Conservation (phyloP, 2,888 invertebrate genomes). For the Tachystola acroxantha region DNA sequence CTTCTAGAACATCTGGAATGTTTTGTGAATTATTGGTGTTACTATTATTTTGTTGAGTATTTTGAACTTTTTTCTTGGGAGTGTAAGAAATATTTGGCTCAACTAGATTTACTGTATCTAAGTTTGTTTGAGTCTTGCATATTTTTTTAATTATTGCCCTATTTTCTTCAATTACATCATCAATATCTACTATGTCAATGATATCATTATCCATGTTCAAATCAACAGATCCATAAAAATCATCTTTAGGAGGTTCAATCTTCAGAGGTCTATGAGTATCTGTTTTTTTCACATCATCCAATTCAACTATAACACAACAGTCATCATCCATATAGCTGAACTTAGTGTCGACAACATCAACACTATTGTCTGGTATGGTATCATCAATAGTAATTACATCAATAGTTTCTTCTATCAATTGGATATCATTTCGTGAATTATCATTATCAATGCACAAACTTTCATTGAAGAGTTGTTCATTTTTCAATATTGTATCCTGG, state of each 20-base stretch:
- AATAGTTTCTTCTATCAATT: slow-evolving; percentile 23
- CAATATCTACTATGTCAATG: slow-evolving; percentile 33
- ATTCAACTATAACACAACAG: slow-evolving; percentile 7
- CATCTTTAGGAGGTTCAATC: slow-evolving; percentile 13
- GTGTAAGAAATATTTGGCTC: slow-evolving; percentile 5
- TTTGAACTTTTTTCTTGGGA: not conserved
- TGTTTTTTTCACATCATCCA: slow-evolving; percentile 16
- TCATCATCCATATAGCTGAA: slow-evolving; percentile 6
- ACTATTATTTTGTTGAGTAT: not conserved
- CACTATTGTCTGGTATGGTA: not conserved
- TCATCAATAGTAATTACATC: slow-evolving; percentile 27
- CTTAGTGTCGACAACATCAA: not conserved
- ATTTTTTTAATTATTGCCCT: slow-evolving; percentile 22
- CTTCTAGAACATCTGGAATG: not conserved
- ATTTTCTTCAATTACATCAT: slow-evolving; percentile 36
- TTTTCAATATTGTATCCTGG: slow-evolving; percentile 30
- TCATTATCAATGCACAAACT: slow-evolving; percentile 19
- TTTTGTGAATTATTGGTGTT: not conserved
- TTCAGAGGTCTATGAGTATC: slow-evolving; percentile 6
- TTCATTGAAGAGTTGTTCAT: slow-evolving; percentile 37
- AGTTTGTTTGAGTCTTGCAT: slow-evolving; percentile 9
- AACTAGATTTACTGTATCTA: slow-evolving; percentile 18
- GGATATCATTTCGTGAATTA: slow-evolving; percentile 16
- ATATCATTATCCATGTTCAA: slow-evolving; percentile 13
- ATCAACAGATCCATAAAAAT: slow-evolving; percentile 15